Evolutionary conservation across 1,140 invertebrate species (phyloP), one percentile per base, ranked within the genome.

Genomic region (Listronotus bonariensis): DNA sequence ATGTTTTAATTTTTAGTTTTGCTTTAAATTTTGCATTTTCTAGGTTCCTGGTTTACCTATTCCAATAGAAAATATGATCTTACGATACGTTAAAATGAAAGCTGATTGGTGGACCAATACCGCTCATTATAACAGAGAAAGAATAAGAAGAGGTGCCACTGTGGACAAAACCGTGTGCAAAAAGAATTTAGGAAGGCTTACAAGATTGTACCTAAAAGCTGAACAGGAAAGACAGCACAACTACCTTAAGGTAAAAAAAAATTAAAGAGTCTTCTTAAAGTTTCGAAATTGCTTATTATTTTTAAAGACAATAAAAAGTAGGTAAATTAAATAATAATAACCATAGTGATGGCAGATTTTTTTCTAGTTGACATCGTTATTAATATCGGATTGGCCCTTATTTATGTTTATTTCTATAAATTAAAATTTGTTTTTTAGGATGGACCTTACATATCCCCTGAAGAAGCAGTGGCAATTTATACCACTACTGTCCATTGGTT

Each of bases 61-160:
- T 46, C 98, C 98, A 0, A 99, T 99, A 74, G 98, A 99, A 82
- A 99, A 99, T 80, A 99, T 99, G 97, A 99, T 99, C 71, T 85
- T 99, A 15, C 87, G 98, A 42, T 99, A 99, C 80, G 97, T 99
- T 0, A 99, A 99, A 80, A 99, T 99, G 89, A 99, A 99, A 79
- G 97, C 98, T 0, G 98, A 99, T 80, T 99, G 98, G 98, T 99
- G 98, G 98, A 99, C 98, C 0, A 99, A 99, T 80, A 99, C 98
- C 0, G 97, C 97, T 1, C 98, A 99, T 82, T 99, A 99, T 79
- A 99, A 99, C 82, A 86, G 98, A 20, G 98, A 99, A 80, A 85
- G 98, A 70, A 96, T 97, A 42, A 85, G 94, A 1, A 86, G 93
- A 62, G 94, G 94, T 38, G 94, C 93, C 14, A 97, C 94, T 1